These are phyloP conservation scores for Nomada flava DNA, from an alignment of 2,888 invertebrate species.

Conservation along the genomic window DNA sequence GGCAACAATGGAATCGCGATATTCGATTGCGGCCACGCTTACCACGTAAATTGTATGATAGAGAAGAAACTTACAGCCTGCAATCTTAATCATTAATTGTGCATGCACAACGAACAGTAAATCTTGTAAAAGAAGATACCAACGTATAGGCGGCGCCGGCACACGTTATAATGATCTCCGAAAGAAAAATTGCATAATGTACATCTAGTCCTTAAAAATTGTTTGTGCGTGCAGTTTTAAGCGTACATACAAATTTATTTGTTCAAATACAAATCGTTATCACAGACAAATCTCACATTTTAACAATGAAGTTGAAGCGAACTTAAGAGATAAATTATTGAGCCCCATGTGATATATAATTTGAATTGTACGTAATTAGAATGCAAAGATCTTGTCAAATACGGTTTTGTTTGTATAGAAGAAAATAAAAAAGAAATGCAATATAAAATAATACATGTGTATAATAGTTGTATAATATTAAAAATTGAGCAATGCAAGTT, in stretches of 20 bases:
- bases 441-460: neutral
- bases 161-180: neutral
- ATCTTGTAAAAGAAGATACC: slow-evolving; percentile 26
- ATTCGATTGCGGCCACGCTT: slow-evolving; percentile 88
- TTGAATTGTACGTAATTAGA: slow-evolving; percentile 7
- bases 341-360: slow-evolving; percentile 13
- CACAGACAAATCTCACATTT: slow-evolving; percentile 50
- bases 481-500: slow-evolving; percentile 16
- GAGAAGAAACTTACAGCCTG: slow-evolving; percentile 85
- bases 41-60: slow-evolving; percentile 87
- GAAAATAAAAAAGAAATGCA: slow-evolving; percentile 11
- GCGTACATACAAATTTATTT: slow-evolving; percentile 49
- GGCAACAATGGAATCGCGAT: slow-evolving; percentile 87
- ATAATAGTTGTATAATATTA: slow-evolving; percentile 18
- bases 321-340: slow-evolving; percentile 27
- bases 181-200: neutral
- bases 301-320: slow-evolving; percentile 23
- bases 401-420: slow-evolving; percentile 16
- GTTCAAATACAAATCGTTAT: slow-evolving; percentile 59
- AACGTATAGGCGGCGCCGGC: neutral
- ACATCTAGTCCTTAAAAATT: slow-evolving; percentile 40
- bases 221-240: slow-evolving; percentile 20
- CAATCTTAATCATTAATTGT: slow-evolving; percentile 79
- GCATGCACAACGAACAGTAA: slow-evolving; percentile 46
- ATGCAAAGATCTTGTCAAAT: slow-evolving; percentile 5